Conservation (phyloP, 2,797 vertebrate genomes). For the Corythornis leucogaster region DNA sequence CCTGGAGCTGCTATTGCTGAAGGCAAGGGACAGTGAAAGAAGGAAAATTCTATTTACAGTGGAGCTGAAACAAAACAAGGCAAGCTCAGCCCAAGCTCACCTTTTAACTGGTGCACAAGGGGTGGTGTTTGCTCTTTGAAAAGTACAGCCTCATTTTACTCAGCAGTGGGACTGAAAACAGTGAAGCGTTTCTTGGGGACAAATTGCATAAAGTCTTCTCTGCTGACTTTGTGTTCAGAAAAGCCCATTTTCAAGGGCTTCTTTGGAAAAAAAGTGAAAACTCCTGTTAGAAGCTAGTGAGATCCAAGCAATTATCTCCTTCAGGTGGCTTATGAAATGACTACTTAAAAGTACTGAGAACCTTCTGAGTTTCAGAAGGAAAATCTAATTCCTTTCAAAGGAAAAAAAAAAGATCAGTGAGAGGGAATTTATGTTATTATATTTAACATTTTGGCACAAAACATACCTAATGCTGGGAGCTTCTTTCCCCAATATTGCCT, state of each 20-base stretch:
- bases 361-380: neutral
- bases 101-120: neutral
- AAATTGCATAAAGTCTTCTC: neutral
- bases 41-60: conserved; percentile 65
- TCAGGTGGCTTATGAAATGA: neutral
- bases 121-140: neutral
- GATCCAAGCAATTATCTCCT: neutral
- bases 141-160: neutral
- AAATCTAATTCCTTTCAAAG: neutral
- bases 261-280: neutral
- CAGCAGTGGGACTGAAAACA: conserved; percentile 12
- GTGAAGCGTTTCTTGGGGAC: neutral
- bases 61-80: conserved; percentile 36
- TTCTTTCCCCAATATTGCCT: neutral
- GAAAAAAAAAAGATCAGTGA: neutral
- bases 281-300: neutral
- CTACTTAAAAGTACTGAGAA: neutral
- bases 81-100: conserved; percentile 32
- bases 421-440: neutral
- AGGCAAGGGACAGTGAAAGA: neutral
- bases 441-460: neutral
- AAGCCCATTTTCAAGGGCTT: neutral
- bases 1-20: conserved; percentile 31
- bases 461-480: neutral
- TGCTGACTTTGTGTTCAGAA: neutral